Percentiles rank a stretch among this genome's conserved stretches.
phyloP scores from a whole-genome alignment of 2,113 vertebrate genomes.

The Anser brachyrhynchus region DNA sequence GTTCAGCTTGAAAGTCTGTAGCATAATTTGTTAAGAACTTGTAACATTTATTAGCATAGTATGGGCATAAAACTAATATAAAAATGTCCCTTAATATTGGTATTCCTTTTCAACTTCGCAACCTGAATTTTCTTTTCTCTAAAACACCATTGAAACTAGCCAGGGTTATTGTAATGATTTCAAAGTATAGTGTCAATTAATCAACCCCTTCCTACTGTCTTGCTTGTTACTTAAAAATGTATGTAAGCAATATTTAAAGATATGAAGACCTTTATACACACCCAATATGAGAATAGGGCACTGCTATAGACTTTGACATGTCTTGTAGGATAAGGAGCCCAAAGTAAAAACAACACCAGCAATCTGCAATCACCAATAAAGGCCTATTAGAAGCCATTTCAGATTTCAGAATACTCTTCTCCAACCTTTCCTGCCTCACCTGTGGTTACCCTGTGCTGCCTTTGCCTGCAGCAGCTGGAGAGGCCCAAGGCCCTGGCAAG shows the following conservation, averaged over 20 bases:
- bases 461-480: not conserved
- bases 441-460: not conserved
- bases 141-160: not conserved
- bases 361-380: not conserved
- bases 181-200: not conserved
- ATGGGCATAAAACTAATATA: not conserved
- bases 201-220: not conserved
- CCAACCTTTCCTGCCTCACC: not conserved
- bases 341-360: not conserved
- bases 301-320: not conserved
- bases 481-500: not conserved
- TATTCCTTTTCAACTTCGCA: not conserved
- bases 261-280: not conserved
- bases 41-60: not conserved
- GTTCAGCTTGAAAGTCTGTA: not conserved
- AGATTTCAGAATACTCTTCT: not conserved
- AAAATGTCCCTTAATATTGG: rapidly evolving
- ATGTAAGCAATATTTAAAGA: not conserved
- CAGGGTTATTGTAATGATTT: not conserved
- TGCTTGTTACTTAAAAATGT: not conserved
- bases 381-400: not conserved
- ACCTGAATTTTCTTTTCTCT: not conserved
- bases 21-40: not conserved
- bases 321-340: not conserved
- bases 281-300: not conserved